A percentile compares a stretch with the other conserved stretches of the same genome.
Conservation (phyloP, 2,113 vertebrate genomes). For the Serinus canaria region DNA sequence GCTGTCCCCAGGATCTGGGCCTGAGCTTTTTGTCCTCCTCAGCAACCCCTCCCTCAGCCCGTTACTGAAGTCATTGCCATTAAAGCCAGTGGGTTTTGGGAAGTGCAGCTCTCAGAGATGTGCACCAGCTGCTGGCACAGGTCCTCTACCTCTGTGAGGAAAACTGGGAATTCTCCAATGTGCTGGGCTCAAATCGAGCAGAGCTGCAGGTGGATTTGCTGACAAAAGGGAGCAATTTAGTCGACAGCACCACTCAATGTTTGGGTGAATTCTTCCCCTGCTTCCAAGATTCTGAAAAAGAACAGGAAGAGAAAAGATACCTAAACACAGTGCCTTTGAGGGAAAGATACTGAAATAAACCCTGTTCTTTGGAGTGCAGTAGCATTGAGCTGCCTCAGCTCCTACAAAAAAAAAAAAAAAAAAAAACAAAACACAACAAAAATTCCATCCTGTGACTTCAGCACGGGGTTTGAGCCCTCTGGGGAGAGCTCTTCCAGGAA, state of each 20-base stretch:
- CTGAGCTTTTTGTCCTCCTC: background rate
- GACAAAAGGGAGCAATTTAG: background rate
- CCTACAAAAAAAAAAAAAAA: background rate
- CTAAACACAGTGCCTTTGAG: background rate
- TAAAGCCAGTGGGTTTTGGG: accelerated
- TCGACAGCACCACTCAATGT: accelerated
- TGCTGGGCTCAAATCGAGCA: background rate
- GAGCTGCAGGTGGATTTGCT: background rate
- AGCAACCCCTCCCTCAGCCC: background rate
- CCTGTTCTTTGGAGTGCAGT: background rate
- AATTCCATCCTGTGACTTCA: background rate
- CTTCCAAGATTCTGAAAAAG: background rate
- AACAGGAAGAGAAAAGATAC: background rate
- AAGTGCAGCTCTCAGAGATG: accelerated
- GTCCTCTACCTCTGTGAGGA: background rate
- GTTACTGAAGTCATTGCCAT: background rate
- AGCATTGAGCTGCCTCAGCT: background rate
- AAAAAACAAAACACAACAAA: background rate
- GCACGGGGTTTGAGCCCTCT: background rate
- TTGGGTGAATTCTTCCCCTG: background rate
- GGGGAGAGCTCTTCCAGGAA: background rate
- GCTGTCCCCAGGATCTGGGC: background rate
- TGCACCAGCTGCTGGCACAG: background rate
- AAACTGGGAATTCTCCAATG: background rate
- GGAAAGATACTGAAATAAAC: background rate